Base-by-base conservation (phyloP, 1,140 invertebrate genomes). In the Brachionus rotundiformis region DNA sequence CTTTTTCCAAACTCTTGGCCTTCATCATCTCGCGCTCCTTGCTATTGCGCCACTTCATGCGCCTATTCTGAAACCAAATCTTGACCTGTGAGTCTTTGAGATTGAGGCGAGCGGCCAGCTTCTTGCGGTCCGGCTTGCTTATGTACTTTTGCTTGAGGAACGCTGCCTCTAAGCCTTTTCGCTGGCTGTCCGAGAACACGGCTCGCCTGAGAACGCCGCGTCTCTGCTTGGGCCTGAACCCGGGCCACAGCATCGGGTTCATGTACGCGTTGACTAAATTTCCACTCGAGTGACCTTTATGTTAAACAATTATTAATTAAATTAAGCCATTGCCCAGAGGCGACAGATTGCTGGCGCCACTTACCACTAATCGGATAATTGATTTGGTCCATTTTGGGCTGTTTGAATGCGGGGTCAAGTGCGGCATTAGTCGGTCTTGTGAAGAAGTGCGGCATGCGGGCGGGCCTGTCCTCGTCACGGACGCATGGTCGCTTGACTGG, bases 131-230 rank as follows among this genome's bases (percentile, higher is more conserved):
- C 0, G 95, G 95, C 88, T 98, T 98, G 84, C 94, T 96, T 86
- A 98, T 98, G 87, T 98, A 98, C 88, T 98, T 98, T 87, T 98
- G 95, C 63, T 95, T 91, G 87, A 96, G 94, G 88, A 98, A 98
- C 85, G 95, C 90, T 84, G 95, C 93, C 88, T 98, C 96, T 71
- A 98, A 89, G 0, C 96, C 96, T 84, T 96, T 95, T 79, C 96
- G 89, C 86, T 98, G 96, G 1, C 94, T 91, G 85, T 98, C 95
- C 61, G 94, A 96, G 89, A 94, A 94, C 0, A 98, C 96, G 0
- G 96, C 95, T 82, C 96, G 89, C 31, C 95, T 89, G 92, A 98
- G 94, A 94, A 98, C 97, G 0, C 95, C 95, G 8, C 95, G 89
- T 3, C 95, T 90, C 1, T 90, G 90, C 83, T 90, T 91, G 3